phyloP scores from a whole-genome alignment of 2,113 vertebrate genomes.

The Fukomys damarensis region DNA sequence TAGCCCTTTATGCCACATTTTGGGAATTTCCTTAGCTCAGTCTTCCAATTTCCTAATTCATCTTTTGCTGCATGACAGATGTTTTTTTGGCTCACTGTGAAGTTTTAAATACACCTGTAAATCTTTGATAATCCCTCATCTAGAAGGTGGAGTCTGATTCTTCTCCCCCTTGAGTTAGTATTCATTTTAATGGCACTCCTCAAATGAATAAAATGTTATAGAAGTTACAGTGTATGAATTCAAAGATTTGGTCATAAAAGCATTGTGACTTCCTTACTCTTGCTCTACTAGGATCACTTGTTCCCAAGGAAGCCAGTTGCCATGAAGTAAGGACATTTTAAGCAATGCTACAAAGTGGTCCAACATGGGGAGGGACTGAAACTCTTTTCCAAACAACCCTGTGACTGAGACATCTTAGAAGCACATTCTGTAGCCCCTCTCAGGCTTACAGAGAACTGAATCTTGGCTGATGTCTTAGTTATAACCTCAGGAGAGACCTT shows the following conservation, averaged over 20 bases:
- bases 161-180: background rate
- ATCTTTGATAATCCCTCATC: background rate
- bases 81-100: background rate
- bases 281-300: background rate
- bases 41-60: background rate
- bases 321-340: background rate
- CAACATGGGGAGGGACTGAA: background rate
- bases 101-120: slow-evolving; percentile 9
- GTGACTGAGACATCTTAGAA: background rate
- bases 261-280: background rate
- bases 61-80: background rate
- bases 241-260: background rate
- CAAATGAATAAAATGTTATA: background rate
- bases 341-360: background rate
- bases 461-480: background rate
- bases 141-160: background rate
- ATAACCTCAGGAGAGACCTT: background rate
- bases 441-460: slow-evolving; percentile 1
- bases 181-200: background rate
- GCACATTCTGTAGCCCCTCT: background rate
- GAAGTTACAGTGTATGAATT: background rate
- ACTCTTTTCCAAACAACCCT: background rate
- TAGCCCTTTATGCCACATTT: background rate
- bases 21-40: slow-evolving; percentile 7
- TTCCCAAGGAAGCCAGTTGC: background rate